Percentiles rank a stretch among this genome's conserved stretches.
Evolutionary conservation across 2,888 invertebrate genomes (phyloP).

Genomic region (Lissonota sp.): DNA sequence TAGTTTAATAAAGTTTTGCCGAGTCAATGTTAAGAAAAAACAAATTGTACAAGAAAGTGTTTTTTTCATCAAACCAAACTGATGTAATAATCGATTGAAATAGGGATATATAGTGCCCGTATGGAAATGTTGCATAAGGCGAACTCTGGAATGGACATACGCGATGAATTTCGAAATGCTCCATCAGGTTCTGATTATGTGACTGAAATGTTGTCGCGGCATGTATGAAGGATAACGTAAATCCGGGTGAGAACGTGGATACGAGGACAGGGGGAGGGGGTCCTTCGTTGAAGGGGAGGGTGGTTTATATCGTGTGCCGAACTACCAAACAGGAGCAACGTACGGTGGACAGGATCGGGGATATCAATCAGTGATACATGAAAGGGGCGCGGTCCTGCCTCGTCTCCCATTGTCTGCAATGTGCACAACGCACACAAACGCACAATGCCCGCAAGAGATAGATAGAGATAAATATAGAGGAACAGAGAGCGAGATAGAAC

Average conservation of each 20-base stretch:
- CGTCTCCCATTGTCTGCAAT: constrained; percentile 77
- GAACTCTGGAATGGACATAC: constrained; percentile 51
- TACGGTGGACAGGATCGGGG: constrained; percentile 73
- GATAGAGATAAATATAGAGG: constrained; percentile 68
- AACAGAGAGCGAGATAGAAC: too few relatives aligned
- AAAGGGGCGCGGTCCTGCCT: constrained; percentile 78
- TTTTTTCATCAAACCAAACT: too few relatives aligned
- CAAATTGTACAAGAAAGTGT: too few relatives aligned
- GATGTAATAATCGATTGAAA: too few relatives aligned
- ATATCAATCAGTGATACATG: constrained; percentile 79
- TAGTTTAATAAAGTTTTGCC: too few relatives aligned
- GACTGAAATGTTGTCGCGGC: constrained; percentile 55
- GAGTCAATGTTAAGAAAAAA: too few relatives aligned
- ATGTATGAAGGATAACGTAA: constrained; percentile 79
- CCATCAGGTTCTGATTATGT: constrained; percentile 63
- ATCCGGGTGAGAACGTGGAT: constrained; percentile 42
- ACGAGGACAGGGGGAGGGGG: constrained; percentile 70
- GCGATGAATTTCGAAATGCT: constrained; percentile 44
- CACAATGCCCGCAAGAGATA: constrained; percentile 52
- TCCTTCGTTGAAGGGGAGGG: constrained; percentile 34
- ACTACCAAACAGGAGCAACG: constrained; percentile 64
- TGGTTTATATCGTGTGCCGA: constrained; percentile 29
- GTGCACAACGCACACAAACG: constrained; percentile 59
- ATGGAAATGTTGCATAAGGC: too few relatives aligned
- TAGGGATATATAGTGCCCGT: too few relatives aligned